Base-by-base conservation (phyloP, 2,797 vertebrate genomes). In the Danio tinwini region DNA sequence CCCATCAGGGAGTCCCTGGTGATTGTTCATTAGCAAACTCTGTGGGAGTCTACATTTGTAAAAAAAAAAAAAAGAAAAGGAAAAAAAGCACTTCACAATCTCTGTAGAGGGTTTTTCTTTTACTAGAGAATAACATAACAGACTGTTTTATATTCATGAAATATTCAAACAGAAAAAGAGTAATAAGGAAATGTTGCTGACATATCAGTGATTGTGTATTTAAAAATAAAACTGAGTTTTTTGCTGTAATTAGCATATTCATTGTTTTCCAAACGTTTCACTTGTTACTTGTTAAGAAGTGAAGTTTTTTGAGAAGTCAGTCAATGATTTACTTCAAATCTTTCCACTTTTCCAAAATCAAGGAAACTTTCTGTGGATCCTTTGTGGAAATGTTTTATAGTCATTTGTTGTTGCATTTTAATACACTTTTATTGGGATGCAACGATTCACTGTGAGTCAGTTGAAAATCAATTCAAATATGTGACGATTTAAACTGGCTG, bases 11-110 rank as follows among this genome's bases (percentile, higher is more conserved):
- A 83, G 88, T 84, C 86, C 74, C 84, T 86, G 89, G 90, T 92
- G 92, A 91, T 92, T 90, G 90, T 92, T 93, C 92, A 93, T 94
- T 93, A 93, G 92, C 86, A 87, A 89, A 90, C 91, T 88, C 92
- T 86, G 92, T 90, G 78, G 90, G 91, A 90, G 90, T 85, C 83
- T 83, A 83, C 83, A 82, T 88, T 91, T 78, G 58, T 80, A 72
- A 86, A 29, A 29, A 29, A 29, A 29, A n/a, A n/a, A n/a, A n/a
- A n/a, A 29, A 29, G 29, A 29, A 29, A 29, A 29, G 29, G 29
- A 29, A 29, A 29, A 78, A 78, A 86, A 76, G 86, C 86, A 82
- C 67, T 76, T 64, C 74, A 83, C 83, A 78, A 89, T 88, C 89
- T 87, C 45, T 71, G 88, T 87, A 88, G 82, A 91, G 58, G n/a